Evolutionary conservation across 2,888 invertebrate species (phyloP), one percentile per base, ranked within the genome.

Genomic region (Philonicus albiceps): DNA sequence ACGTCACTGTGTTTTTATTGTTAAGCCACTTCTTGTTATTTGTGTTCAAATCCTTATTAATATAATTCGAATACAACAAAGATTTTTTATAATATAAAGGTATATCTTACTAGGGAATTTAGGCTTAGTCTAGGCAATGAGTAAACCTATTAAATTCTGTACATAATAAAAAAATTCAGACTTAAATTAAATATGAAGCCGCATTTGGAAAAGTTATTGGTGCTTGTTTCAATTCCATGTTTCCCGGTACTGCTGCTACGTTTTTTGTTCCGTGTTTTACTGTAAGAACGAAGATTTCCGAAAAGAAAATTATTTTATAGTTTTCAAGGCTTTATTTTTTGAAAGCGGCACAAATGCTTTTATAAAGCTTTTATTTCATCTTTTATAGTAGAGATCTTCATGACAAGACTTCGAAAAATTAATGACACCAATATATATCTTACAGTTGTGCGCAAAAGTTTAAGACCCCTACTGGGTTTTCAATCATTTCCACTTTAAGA

Each of bases 1-100:
- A 89, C 88, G 88, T 85, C 75, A 75, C 73, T 85, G 53, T 85
- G 85, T 85, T 85, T 75, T 85, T 75, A 75, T 85, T 85, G 84
- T 84, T 84, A 84, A 73, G 84, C 73, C 40, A 73, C 73, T 73
- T 84, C 84, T 84, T 84, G 84, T 84, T 84, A 84, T 84, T 84
- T 84, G 84, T 84, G 84, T 84, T 84, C 84, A 73, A 84, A 84
- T 72, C 73, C 72, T 73, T 84, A 81, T 81, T 81, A 81, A 81
- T 81, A 84, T 84, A 73, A 84, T 84, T 72, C 84, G 84, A 84
- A 72, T 84, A 73, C 72, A 43, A 84, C 72, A 72, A 84, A 84
- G 73, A 73, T 73, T 84, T 80, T 84, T 84, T 84, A 84, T 84
- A 73, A 83, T 83, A 27, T 40, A 73, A 27, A 83, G n/a, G 72